A percentile compares a stretch with the other conserved stretches of the same genome.
These are phyloP conservation scores for Drosophila pseudoobscura DNA, from an alignment of 1,140 invertebrate species.

Conservation along the genomic window DNA sequence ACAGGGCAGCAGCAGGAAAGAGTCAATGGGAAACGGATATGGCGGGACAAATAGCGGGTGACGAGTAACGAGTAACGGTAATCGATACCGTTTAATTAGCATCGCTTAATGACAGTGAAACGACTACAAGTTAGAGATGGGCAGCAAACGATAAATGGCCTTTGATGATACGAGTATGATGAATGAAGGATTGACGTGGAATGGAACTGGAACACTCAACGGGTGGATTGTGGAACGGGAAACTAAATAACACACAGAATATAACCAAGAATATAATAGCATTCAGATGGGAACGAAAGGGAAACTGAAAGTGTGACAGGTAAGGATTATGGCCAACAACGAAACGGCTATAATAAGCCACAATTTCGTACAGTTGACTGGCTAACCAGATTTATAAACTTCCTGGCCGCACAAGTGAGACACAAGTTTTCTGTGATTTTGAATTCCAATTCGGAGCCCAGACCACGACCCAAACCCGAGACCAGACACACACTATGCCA, in stretches of 20 bases:
- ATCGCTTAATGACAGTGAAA: neutral
- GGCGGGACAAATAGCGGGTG: constrained; percentile 9
- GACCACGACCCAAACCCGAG: too few species aligned
- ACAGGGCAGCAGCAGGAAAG: neutral
- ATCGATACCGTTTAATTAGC: constrained; percentile 24
- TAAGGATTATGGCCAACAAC: too few species aligned
- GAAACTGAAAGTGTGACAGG: too few species aligned
- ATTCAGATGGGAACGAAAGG: too few species aligned
- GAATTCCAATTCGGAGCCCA: constrained; percentile 24
- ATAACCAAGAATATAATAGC: too few species aligned
- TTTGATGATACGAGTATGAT: too few species aligned
- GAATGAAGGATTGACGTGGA: too few species aligned
- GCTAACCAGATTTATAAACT: constrained; percentile 36
- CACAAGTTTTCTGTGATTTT: constrained; percentile 34
- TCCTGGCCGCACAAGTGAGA: constrained; percentile 16
- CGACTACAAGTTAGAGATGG: neutral
- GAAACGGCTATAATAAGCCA: too few species aligned
- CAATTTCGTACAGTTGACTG: constrained; percentile 9
- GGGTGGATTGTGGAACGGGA: too few species aligned
- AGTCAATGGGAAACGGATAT: constrained; percentile 7
- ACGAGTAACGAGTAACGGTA: constrained; percentile 28
- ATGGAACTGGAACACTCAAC: too few species aligned
- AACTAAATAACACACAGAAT: too few species aligned
- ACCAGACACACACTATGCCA: constrained; percentile 24
- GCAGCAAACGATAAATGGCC: neutral